Conservation (phyloP, 2,113 vertebrate species). For the Xiphorhynchus elegans region DNA sequence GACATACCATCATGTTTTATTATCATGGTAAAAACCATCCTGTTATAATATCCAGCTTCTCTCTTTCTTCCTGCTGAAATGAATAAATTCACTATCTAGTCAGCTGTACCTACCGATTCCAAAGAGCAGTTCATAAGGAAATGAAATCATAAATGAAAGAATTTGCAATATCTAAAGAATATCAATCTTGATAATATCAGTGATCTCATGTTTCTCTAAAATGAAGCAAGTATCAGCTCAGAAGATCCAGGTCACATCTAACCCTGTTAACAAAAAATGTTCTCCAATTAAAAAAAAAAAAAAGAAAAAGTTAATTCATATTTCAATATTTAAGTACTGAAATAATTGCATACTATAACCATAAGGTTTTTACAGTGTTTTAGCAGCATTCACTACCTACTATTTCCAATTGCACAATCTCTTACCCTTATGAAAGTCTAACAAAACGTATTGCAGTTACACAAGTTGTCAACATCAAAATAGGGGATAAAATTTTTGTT, state of each 20-base stretch:
- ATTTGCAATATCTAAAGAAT: background rate
- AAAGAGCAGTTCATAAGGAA: background rate
- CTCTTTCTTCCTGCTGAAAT: background rate
- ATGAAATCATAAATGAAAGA: background rate
- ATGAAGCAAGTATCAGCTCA: background rate
- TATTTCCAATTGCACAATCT: background rate
- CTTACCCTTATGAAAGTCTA: background rate
- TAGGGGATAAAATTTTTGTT: background rate
- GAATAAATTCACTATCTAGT: background rate
- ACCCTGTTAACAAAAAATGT: background rate
- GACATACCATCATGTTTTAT: background rate
- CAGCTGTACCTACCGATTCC: background rate
- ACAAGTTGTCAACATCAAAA: background rate
- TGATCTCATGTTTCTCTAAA: background rate
- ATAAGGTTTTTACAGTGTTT: background rate
- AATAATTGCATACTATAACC: background rate
- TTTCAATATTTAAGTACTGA: rapidly evolving
- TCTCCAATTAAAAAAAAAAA: background rate
- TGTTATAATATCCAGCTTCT: background rate
- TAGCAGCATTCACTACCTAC: background rate
- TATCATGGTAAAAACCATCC: background rate
- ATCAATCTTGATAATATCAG: background rate
- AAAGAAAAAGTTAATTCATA: background rate
- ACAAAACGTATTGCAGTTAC: background rate
- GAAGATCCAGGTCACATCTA: background rate